Conservation (phyloP, 2,113 vertebrate genomes). For the Myotis brandtii region DNA sequence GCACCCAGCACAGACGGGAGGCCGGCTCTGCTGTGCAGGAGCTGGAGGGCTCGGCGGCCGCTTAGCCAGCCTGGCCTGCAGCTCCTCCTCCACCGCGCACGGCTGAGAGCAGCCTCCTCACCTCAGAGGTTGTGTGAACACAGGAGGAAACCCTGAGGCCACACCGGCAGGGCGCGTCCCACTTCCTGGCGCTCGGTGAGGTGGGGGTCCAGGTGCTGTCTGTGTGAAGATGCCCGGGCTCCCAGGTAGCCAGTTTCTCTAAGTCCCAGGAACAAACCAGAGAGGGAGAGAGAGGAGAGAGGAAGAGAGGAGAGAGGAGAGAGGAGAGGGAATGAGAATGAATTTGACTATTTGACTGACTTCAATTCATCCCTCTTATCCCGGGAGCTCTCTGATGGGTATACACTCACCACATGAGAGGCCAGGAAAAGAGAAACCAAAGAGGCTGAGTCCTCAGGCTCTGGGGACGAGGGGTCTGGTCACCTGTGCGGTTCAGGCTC, state of each 20-base stretch:
- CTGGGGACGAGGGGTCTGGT: not conserved
- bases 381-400: not conserved
- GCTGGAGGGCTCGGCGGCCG: not conserved
- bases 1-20: not conserved
- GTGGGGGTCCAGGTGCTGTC: not conserved
- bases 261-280: not conserved
- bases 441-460: not conserved
- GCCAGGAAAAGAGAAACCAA: not conserved
- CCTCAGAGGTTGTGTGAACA: not conserved
- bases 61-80: not conserved
- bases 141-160: accelerated
- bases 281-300: too few relatives aligned
- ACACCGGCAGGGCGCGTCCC: accelerated
- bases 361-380: too few relatives aligned
- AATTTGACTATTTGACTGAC: not conserved
- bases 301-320: too few relatives aligned
- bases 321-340: too few relatives aligned
- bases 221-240: too few relatives aligned
- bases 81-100: too few relatives aligned
- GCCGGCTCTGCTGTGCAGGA: not conserved
- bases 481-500: not conserved
- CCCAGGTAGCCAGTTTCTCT: not conserved
- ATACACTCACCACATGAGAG: not conserved
- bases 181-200: accelerated
- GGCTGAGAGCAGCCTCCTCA: too few relatives aligned